Evolutionary conservation across 2,797 vertebrate genomes (phyloP), one percentile per base, ranked within the genome.

Genomic region (Peromyscus aztecus): DNA sequence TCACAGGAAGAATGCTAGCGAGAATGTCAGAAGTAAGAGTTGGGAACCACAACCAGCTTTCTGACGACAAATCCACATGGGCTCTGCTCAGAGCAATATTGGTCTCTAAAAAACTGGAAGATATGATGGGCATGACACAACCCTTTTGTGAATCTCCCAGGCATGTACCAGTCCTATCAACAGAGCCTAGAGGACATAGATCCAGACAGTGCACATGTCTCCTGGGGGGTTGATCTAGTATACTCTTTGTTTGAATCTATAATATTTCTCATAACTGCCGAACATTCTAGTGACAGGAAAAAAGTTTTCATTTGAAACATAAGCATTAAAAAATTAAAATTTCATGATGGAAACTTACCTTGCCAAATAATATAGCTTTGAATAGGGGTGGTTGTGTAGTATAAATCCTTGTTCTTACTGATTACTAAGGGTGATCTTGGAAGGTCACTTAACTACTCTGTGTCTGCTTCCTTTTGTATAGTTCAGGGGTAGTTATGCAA

Each of bases 21-120:
- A 93, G 9, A 17, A 71, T 89, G 90, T 97, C 43, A 90, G 93
- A 94, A 94, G 52, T 76, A 40, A 94, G 95, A 83, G 16, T n/a
- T 0, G 0, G 82, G 96, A 96, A 34, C 24, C 57, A 65, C 27
- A 43, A 55, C 40, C 94, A 6, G 65, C 61, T 63, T 96, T 75
- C 1, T 76, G 78, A 46, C 69, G 96, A 19, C 16, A 93, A 85
- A 95, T 37, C 52, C 91, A 93, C 7, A 52, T 31, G 59, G 63
- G 2, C 6, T 95, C 76, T 86, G 67, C 19, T 78, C 12, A 13
- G 84, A 84, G 34, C 40, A 31, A 46, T 82, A 13, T 34, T 4
- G 94, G 76, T 77, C 5, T 11, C 21, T 59, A 49, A 59, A 73
- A 6, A 21, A 1, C 6, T 46, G 17, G 75, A 13, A 19, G 31